Evolutionary conservation across 2,113 vertebrate species (phyloP).

Genomic region (Colossoma macropomum): DNA sequence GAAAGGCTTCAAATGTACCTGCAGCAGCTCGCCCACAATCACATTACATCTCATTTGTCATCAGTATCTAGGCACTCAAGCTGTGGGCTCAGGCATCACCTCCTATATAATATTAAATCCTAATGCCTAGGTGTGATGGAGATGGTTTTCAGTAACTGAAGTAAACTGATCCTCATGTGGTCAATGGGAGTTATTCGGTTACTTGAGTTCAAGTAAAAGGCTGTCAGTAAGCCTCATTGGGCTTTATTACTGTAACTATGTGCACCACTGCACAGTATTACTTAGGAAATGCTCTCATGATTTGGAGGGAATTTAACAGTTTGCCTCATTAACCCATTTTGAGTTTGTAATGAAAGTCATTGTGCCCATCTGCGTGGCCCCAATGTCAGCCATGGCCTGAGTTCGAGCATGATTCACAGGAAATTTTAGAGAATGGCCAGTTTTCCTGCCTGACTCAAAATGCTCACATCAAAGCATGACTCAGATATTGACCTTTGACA

Average conservation of each 20-base stretch:
- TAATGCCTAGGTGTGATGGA: constrained; percentile 13
- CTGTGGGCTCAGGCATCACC: constrained; percentile 1
- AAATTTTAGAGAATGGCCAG: background rate
- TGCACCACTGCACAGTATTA: background rate
- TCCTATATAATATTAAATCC: constrained; percentile 25
- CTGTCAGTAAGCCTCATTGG: constrained; percentile 10
- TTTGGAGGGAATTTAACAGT: background rate
- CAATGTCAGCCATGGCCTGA: background rate
- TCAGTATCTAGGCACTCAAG: constrained; percentile 21
- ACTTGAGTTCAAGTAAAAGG: constrained; percentile 3
- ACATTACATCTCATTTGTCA: constrained; percentile 39
- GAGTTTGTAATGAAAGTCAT: constrained; percentile 17
- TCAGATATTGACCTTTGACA: background rate
- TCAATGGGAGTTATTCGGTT: constrained; percentile 35
- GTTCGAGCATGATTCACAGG: background rate
- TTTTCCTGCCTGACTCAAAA: background rate
- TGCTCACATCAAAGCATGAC: background rate
- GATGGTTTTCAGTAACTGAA: constrained; percentile 4
- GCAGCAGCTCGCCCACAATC: constrained; percentile 40
- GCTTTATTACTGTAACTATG: constrained; percentile 24
- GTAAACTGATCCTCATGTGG: constrained; percentile 13
- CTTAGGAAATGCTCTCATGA: constrained; percentile 4
- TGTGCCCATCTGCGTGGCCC: background rate
- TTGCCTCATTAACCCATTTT: constrained; percentile 15
- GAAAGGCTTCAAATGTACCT: constrained; percentile 41